Conservation (phyloP, 2,888 invertebrate genomes). For the Tanytarsus gracilentus region DNA sequence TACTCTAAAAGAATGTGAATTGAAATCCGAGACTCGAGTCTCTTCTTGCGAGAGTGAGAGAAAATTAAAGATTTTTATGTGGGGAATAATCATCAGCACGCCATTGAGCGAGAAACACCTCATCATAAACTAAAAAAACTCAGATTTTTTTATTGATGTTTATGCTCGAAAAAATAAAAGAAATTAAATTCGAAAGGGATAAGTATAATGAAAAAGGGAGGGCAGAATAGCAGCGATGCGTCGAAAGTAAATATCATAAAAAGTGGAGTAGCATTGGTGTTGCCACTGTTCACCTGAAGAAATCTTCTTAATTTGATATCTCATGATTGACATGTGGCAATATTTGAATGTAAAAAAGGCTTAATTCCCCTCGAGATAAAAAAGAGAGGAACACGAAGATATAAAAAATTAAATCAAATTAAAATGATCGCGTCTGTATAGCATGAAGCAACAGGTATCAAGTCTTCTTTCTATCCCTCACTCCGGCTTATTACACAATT, state of each 20-base stretch:
- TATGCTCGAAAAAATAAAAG: neutral
- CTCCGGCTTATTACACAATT: slow-evolving; percentile 25
- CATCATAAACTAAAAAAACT: neutral
- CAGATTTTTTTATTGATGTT: neutral
- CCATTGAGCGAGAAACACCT: neutral
- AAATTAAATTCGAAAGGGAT: neutral
- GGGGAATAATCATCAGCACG: slow-evolving; percentile 9
- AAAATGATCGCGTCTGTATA: slow-evolving; percentile 21
- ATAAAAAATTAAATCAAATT: slow-evolving; percentile 25
- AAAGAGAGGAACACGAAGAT: neutral
- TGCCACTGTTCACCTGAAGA: slow-evolving; percentile 7
- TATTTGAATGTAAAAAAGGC: neutral
- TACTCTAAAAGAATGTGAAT: neutral
- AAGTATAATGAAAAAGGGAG: neutral
- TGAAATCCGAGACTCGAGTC: neutral
- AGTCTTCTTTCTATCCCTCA: neutral
- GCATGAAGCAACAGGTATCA: slow-evolving; percentile 24
- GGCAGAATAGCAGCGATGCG: neutral
- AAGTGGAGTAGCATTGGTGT: neutral
- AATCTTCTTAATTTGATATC: neutral
- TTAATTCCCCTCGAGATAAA: neutral
- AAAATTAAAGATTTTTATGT: neutral
- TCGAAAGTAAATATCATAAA: neutral
- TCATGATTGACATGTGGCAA: slow-evolving; percentile 23
- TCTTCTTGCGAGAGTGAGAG: neutral